Percentiles rank a stretch among this genome's conserved stretches.
Conservation (phyloP, 2,113 vertebrate species). For the Geococcyx californianus region DNA sequence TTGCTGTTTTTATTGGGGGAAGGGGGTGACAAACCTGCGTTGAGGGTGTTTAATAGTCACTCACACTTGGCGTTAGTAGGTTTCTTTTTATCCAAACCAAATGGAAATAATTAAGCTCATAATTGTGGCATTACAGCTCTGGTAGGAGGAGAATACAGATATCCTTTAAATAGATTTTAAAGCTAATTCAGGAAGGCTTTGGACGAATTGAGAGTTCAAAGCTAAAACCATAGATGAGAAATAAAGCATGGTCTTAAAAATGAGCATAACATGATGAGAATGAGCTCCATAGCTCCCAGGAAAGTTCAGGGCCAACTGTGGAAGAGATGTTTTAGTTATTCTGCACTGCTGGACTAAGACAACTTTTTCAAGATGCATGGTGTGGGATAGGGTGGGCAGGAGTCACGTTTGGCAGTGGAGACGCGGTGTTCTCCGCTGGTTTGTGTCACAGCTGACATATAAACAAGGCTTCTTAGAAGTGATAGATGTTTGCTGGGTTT, state of each 20-base stretch:
- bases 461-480: neutral
- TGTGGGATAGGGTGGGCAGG: neutral
- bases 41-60: neutral
- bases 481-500: fast-evolving
- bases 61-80: fast-evolving
- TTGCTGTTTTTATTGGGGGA: neutral
- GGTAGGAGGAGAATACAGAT: neutral
- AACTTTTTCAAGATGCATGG: neutral
- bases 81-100: neutral
- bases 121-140: neutral
- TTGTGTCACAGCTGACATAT: neutral
- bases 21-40: no score
- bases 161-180: neutral
- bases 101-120: neutral
- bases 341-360: fast-evolving
- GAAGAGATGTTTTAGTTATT: neutral
- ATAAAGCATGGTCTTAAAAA: neutral
- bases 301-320: neutral
- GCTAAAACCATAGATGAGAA: neutral
- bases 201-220: neutral
- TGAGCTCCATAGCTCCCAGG: neutral
- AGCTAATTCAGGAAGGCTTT: neutral
- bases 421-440: neutral
- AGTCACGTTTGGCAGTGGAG: neutral
- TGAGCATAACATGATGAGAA: no score